These are phyloP conservation scores for Antennarius striatus DNA, from an alignment of 2,113 vertebrate species.

Conservation along the genomic window DNA sequence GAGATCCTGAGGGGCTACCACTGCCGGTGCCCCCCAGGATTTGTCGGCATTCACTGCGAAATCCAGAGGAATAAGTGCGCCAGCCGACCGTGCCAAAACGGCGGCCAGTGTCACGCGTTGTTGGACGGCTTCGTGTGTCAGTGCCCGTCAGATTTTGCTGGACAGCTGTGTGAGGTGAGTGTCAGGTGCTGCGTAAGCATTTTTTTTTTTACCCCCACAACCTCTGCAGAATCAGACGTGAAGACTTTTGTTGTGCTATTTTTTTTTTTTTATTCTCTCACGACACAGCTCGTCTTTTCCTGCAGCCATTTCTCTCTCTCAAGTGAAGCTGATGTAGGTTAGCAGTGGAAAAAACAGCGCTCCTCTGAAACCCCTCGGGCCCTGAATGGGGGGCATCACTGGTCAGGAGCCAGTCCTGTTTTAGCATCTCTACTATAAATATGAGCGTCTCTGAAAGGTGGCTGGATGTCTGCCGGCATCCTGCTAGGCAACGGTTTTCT, in stretches of 20 bases:
- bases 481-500: constrained; percentile 41
- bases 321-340: constrained; percentile 66
- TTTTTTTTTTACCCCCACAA: too few species aligned
- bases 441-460: constrained; percentile 73
- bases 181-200: background rate
- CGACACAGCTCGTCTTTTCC: background rate
- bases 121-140: constrained; percentile 85
- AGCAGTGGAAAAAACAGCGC: constrained; percentile 66
- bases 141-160: constrained; percentile 84
- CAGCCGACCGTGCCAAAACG: constrained; percentile 86
- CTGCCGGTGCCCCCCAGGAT: constrained; percentile 86
- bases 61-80: constrained; percentile 82
- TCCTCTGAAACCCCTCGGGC: constrained; percentile 50
- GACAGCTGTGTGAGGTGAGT: constrained; percentile 91
- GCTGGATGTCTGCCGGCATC: constrained; percentile 69
- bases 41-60: constrained; percentile 88
- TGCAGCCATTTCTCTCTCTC: constrained; percentile 11
- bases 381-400: constrained; percentile 74
- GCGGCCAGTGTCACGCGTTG: constrained; percentile 83
- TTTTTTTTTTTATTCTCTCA: background rate
- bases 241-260: too few species aligned
- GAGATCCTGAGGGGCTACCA: constrained; percentile 79
- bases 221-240: too few species aligned
- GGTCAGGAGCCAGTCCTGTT: constrained; percentile 76
- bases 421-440: constrained; percentile 79